A percentile compares a stretch with the other conserved stretches of the same genome.
phyloP scores from a whole-genome alignment of 2,113 vertebrate genomes.

The Indri indri region DNA sequence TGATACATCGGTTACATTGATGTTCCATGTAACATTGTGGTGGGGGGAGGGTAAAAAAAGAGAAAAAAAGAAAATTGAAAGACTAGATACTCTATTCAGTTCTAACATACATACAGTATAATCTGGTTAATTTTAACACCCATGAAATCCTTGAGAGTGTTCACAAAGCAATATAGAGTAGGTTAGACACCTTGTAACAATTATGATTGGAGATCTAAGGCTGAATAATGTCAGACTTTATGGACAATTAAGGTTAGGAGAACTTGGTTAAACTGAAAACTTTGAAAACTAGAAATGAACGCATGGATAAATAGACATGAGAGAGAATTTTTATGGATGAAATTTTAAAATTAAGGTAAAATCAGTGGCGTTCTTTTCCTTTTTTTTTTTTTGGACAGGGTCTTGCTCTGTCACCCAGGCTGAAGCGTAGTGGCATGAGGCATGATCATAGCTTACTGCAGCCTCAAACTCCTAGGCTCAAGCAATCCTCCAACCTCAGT shows the following conservation, averaged over 20 bases:
- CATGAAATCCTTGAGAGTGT: neutral
- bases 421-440: too few species aligned
- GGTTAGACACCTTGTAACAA: neutral
- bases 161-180: neutral
- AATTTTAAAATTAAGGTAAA: neutral
- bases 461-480: too few species aligned
- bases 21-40: neutral
- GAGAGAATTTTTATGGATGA: neutral
- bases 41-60: neutral
- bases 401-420: too few species aligned
- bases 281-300: neutral
- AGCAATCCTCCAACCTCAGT: too few species aligned
- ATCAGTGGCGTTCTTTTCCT: neutral
- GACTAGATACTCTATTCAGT: neutral
- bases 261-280: neutral
- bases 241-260: neutral
- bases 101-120: neutral
- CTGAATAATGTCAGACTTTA: neutral
- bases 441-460: too few species aligned
- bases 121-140: neutral
- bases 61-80: neutral
- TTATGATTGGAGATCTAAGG: neutral
- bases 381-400: neutral
- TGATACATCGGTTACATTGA: neutral
- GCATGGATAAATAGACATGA: neutral